phyloP scores from a whole-genome alignment of 2,888 invertebrate genomes.

The Penaeus monodon region DNA sequence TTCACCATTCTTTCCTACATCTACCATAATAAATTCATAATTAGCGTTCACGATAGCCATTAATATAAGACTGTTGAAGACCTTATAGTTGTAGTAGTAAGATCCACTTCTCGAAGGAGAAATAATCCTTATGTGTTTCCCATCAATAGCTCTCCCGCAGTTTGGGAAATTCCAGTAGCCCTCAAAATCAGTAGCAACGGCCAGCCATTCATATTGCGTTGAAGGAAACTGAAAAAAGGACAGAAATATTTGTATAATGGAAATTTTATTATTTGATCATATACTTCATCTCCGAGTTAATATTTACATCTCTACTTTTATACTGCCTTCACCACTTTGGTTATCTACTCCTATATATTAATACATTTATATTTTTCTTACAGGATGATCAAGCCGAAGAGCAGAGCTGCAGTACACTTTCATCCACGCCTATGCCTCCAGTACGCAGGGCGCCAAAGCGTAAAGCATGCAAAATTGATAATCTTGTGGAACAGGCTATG shows the following conservation, averaged over 20 bases:
- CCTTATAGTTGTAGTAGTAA: slow-evolving; percentile 24
- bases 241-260: slow-evolving; percentile 21
- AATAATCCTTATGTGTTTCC: slow-evolving; percentile 31
- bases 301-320: neutral
- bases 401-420: slow-evolving; percentile 19
- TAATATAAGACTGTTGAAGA: slow-evolving; percentile 19
- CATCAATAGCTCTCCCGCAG: slow-evolving; percentile 23
- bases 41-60: slow-evolving; percentile 27
- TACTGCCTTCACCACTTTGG: neutral
- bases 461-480: slow-evolving; percentile 6
- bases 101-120: slow-evolving; percentile 26
- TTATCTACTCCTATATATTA: neutral
- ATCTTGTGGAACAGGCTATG: slow-evolving; percentile 26
- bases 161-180: slow-evolving; percentile 34
- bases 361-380: neutral
- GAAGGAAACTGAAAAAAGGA: slow-evolving; percentile 32
- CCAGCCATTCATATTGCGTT: slow-evolving; percentile 25
- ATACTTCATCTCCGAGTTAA: too few relatives aligned
- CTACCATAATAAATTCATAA: slow-evolving; percentile 29
- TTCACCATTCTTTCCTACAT: slow-evolving; percentile 28
- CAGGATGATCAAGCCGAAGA: slow-evolving; percentile 14
- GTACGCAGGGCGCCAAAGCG: neutral
- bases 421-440: slow-evolving; percentile 32
- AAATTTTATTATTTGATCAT: too few relatives aligned
- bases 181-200: slow-evolving; percentile 28